Conservation (phyloP, 2,113 vertebrate species). For the Herpetotheres cachinnans region DNA sequence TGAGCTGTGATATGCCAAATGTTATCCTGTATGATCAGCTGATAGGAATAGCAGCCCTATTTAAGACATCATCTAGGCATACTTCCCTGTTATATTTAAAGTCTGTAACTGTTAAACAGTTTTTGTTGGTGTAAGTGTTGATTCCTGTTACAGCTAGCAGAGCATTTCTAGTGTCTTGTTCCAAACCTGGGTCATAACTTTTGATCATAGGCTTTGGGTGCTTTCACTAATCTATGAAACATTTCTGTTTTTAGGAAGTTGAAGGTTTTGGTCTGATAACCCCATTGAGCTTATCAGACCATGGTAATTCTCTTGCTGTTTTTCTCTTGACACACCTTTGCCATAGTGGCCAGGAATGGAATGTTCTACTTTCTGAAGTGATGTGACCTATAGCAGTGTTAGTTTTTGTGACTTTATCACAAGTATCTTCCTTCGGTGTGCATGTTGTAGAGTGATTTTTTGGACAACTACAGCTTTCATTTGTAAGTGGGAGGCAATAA, state of each 20-base stretch:
- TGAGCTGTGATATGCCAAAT: neutral
- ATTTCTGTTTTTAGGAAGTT: neutral
- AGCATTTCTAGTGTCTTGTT: neutral
- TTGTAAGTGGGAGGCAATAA: neutral
- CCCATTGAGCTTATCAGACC: neutral
- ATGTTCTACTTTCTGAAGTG: neutral
- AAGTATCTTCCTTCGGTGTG: neutral
- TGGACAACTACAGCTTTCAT: neutral
- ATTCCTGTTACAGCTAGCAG: neutral
- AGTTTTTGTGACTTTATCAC: neutral
- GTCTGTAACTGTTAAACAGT: neutral
- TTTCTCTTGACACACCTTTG: neutral
- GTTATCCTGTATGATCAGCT: neutral
- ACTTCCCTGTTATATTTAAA: neutral
- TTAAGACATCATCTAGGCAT: neutral
- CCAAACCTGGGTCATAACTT: neutral
- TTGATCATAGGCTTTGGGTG: neutral
- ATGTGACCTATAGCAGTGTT: neutral
- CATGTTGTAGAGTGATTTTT: neutral
- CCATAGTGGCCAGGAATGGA: neutral
- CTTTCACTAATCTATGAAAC: neutral
- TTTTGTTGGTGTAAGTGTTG: neutral
- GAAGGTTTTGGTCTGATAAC: neutral
- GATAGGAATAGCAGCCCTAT: neutral
- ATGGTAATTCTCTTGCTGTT: neutral